phyloP scores from a whole-genome alignment of 2,113 vertebrate genomes.

The Anarhynchus alexandrinus region DNA sequence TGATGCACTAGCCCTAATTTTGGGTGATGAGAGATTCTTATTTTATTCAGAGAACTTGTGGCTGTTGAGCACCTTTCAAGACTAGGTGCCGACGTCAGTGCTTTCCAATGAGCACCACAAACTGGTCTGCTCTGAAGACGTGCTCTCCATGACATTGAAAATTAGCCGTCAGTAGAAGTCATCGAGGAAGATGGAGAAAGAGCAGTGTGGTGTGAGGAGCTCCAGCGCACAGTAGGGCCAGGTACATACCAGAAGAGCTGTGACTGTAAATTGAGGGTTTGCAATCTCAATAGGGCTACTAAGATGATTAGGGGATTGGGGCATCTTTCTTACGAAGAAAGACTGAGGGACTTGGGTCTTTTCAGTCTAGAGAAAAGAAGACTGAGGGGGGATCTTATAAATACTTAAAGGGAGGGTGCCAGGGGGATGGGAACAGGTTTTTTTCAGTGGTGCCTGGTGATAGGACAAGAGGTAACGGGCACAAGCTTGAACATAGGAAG shows the following conservation, averaged over 20 bases:
- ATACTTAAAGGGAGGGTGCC: too few relatives aligned
- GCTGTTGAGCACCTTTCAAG: background rate
- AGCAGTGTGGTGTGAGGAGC: background rate
- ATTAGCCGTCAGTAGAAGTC: background rate
- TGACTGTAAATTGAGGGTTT: background rate
- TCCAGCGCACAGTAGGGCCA: rapidly evolving
- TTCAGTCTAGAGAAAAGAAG: too few relatives aligned
- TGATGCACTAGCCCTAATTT: background rate
- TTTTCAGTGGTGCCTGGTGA: too few relatives aligned
- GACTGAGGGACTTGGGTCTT: too few relatives aligned
- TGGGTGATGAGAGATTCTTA: background rate
- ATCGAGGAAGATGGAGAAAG: background rate
- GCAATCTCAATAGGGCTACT: background rate
- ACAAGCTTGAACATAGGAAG: too few relatives aligned
- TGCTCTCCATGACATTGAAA: rapidly evolving
- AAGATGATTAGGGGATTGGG: too few relatives aligned
- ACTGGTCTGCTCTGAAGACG: background rate
- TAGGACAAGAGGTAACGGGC: too few relatives aligned
- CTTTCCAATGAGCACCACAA: background rate
- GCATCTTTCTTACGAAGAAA: too few relatives aligned
- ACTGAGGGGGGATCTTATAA: too few relatives aligned
- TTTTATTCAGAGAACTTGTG: background rate
- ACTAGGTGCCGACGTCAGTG: rapidly evolving
- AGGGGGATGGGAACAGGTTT: too few relatives aligned
- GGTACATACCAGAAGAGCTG: rapidly evolving